A percentile compares a stretch with the other conserved stretches of the same genome.
Evolutionary conservation across 2,113 vertebrate species (phyloP).

Genomic region (Ammodytes dubius): DNA sequence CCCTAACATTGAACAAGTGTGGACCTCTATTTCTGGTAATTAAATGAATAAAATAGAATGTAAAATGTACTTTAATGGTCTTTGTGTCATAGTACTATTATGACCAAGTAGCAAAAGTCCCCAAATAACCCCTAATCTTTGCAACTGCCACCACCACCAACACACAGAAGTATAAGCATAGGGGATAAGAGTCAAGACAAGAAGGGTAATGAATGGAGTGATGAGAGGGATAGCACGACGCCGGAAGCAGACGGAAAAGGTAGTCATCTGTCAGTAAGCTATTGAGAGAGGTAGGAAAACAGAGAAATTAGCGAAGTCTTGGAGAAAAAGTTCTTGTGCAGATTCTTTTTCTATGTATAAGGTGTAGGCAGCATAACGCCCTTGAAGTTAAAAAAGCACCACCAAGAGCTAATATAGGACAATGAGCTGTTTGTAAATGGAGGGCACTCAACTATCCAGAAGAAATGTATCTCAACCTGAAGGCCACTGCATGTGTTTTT

Average conservation of each 20-base stretch:
- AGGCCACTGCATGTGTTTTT: neutral
- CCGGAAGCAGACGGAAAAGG: constrained; percentile 43
- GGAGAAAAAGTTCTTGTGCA: constrained; percentile 5
- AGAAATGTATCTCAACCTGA: constrained; percentile 2
- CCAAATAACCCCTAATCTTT: neutral
- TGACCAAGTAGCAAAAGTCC: neutral
- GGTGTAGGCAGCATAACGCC: neutral
- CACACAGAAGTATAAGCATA: constrained; percentile 28
- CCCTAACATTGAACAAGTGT: too few relatives aligned
- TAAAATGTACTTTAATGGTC: too few relatives aligned
- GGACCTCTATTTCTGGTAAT: too few relatives aligned
- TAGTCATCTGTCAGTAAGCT: constrained; percentile 52
- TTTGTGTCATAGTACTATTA: too few relatives aligned
- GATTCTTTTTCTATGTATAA: neutral
- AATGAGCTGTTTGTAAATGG: neutral
- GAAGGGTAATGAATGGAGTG: constrained; percentile 58
- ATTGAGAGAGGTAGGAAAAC: constrained; percentile 20
- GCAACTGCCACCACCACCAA: constrained; percentile 21
- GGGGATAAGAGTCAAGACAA: constrained; percentile 54
- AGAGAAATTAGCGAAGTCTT: constrained; percentile 17
- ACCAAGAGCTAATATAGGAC: constrained; percentile 7
- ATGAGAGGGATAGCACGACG: constrained; percentile 48
- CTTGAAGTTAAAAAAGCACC: constrained; percentile 1
- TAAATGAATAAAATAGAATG: too few relatives aligned
- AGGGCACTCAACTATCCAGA: neutral